A percentile compares a stretch with the other conserved stretches of the same genome.
phyloP scores from a whole-genome alignment of 2,888 invertebrate species.

The Cyaniris semiargus region DNA sequence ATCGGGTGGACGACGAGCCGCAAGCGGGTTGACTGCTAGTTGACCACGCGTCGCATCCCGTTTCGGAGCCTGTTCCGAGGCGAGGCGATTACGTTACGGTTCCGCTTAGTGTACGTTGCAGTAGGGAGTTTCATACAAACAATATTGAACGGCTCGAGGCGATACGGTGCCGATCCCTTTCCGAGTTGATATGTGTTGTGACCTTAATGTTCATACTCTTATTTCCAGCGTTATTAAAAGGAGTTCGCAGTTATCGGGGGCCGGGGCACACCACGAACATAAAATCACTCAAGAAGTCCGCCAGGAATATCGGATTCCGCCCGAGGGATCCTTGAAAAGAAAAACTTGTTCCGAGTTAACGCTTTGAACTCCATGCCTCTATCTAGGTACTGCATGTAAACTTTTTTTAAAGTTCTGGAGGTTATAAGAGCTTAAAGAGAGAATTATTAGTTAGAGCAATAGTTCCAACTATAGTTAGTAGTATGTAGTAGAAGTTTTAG shows the following conservation, averaged over 20 bases:
- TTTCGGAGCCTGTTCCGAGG: too few species aligned
- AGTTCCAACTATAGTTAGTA: too few species aligned
- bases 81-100: too few species aligned
- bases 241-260: neutral
- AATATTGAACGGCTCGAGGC: too few species aligned
- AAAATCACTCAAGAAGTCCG: constrained; percentile 15
- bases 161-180: too few species aligned
- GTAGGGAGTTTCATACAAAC: too few species aligned
- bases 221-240: neutral
- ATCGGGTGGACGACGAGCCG: too few species aligned
- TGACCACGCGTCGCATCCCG: too few species aligned
- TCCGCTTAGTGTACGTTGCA: too few species aligned
- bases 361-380: constrained; percentile 22
- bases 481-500: neutral
- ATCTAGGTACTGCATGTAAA: neutral
- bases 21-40: too few species aligned
- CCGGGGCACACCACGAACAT: constrained; percentile 19
- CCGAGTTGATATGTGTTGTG: too few species aligned
- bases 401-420: constrained; percentile 17
- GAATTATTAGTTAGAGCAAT: too few species aligned
- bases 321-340: constrained; percentile 29
- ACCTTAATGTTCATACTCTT: neutral
- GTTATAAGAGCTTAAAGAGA: neutral
- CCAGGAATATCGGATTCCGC: constrained; percentile 29
- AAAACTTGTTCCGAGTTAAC: constrained; percentile 28